Evolutionary conservation across 2,888 invertebrate species (phyloP).

Genomic region (Temnothorax ravouxi): DNA sequence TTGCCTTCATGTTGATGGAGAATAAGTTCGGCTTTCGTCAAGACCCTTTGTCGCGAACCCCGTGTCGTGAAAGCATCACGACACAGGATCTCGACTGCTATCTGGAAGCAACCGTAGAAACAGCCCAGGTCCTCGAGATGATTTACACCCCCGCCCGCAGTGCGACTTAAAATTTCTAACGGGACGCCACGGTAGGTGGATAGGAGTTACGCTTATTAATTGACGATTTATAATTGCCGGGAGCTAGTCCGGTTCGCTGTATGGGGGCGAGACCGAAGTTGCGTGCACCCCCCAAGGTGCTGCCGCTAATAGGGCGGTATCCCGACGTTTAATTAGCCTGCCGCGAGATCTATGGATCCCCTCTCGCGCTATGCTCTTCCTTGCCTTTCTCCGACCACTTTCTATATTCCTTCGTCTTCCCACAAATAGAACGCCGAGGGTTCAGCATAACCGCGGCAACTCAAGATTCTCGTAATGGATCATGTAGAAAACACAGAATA

Average conservation of each 20-base stretch:
- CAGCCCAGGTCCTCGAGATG: constrained; percentile 53
- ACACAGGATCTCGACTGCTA: not conserved
- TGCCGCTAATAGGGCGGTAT: constrained; percentile 80
- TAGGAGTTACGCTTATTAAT: constrained; percentile 80
- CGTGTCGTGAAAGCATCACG: constrained; percentile 32
- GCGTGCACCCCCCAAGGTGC: constrained; percentile 74
- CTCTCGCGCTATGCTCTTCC: constrained; percentile 27
- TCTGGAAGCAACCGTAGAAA: constrained; percentile 48
- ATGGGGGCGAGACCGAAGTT: constrained; percentile 64
- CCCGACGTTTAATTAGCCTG: constrained; percentile 80
- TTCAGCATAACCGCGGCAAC: not conserved
- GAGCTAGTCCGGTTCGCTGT: constrained; percentile 65
- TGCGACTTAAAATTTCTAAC: constrained; percentile 59
- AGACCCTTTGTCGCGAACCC: constrained; percentile 48
- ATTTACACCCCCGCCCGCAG: constrained; percentile 62
- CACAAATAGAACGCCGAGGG: constrained; percentile 21
- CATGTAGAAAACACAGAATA: not conserved
- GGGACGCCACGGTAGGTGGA: constrained; percentile 64
- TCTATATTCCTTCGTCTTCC: constrained; percentile 25
- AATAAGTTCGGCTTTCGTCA: constrained; percentile 38
- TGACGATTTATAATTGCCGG: constrained; percentile 81
- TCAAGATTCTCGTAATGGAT: constrained; percentile 18
- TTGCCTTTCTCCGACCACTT: constrained; percentile 33
- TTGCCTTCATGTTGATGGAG: constrained; percentile 49
- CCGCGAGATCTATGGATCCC: constrained; percentile 78